phyloP scores from a whole-genome alignment of 1,140 invertebrate genomes.

The Trialeurodes vaporariorum region DNA sequence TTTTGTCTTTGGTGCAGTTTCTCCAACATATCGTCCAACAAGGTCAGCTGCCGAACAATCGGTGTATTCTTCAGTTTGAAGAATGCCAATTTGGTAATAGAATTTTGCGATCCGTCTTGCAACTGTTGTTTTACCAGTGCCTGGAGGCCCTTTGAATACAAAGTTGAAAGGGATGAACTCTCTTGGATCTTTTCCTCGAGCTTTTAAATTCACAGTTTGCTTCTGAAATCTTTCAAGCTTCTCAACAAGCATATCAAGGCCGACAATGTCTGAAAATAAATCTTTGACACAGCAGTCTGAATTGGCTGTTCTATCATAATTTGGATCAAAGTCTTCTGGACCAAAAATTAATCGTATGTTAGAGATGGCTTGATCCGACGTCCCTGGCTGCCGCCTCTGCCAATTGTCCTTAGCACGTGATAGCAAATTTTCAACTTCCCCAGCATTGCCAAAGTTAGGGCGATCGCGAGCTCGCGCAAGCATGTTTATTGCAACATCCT shows the following conservation, averaged over 20 bases:
- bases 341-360: neutral
- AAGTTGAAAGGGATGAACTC: neutral
- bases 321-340: neutral
- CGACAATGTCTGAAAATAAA: neutral
- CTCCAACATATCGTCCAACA: neutral
- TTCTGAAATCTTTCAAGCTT: neutral
- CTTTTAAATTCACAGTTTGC: neutral
- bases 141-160: neutral
- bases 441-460: neutral
- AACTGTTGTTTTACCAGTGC: neutral
- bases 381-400: neutral
- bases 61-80: neutral
- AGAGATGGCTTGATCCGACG: neutral
- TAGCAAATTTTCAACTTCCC: neutral
- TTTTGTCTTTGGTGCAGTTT: neutral
- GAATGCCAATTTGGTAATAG: neutral
- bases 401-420: neutral
- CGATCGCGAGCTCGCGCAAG: neutral
- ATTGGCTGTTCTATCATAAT: neutral
- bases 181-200: neutral
- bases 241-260: neutral
- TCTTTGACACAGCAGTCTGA: neutral
- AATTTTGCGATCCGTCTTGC: neutral
- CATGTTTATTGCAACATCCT: neutral
- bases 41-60: neutral